Conservation (phyloP, 2,797 vertebrate genomes). For the Hypotaenidia philippensis region DNA sequence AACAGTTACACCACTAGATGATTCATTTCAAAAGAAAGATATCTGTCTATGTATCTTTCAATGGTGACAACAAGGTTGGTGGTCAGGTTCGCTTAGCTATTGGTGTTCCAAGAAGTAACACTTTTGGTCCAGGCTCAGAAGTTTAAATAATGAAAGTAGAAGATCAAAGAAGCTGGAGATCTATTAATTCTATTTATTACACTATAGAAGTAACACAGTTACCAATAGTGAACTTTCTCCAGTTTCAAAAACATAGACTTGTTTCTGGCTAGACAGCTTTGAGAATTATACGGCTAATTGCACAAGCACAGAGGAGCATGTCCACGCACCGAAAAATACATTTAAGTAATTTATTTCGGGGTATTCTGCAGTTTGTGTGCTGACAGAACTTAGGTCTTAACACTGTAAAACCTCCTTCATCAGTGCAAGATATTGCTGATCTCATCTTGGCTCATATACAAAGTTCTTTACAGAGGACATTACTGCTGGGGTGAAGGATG, state of each 20-base stretch:
- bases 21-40: conserved; percentile 6
- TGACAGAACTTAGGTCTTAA: not conserved
- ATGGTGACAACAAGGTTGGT: not conserved
- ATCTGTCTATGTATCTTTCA: not conserved
- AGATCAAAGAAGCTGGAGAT: not conserved
- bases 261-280: not conserved
- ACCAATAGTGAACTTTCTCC: not conserved
- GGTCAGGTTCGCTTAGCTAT: not conserved
- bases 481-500: not conserved
- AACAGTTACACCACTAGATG: not conserved
- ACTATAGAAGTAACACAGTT: not conserved
- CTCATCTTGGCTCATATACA: not conserved
- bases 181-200: not conserved
- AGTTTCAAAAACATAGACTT: not conserved
- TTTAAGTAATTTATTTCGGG: not conserved
- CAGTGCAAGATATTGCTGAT: not conserved
- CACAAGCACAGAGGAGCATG: not conserved
- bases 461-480: not conserved
- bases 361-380: not conserved
- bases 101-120: not conserved
- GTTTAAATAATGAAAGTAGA: not conserved
- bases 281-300: not conserved
- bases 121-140: not conserved
- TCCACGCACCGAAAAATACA: not conserved
- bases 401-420: not conserved